Evolutionary conservation across 2,888 invertebrate genomes (phyloP).

Genomic region (Parthenolecanium corni): DNA sequence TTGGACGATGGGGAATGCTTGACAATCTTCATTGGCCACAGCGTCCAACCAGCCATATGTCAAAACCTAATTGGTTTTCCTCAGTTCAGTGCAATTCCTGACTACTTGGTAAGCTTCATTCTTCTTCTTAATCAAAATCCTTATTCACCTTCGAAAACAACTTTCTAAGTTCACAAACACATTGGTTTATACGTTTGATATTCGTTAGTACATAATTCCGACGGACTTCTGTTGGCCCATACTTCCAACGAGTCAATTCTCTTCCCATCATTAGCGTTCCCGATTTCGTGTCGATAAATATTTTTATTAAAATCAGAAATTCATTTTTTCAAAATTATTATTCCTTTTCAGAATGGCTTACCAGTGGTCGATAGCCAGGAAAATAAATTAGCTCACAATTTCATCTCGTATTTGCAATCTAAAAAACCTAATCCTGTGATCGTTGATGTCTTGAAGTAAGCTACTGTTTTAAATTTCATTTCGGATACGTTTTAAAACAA

Average conservation of each 20-base stretch:
- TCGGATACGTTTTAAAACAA: background rate
- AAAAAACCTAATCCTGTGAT: constrained; percentile 69
- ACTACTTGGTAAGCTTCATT: constrained; percentile 38
- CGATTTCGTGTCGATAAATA: no score
- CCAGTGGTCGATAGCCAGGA: constrained; percentile 65
- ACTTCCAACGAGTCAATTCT: no score
- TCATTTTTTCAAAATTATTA: no score
- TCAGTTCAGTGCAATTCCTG: constrained; percentile 59
- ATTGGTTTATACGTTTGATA: no score
- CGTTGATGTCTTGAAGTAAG: constrained; percentile 67
- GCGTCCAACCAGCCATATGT: constrained; percentile 60
- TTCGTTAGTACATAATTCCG: no score
- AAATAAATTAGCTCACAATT: constrained; percentile 62
- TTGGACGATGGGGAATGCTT: constrained; percentile 77
- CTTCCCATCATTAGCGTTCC: no score
- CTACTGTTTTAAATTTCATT: background rate
- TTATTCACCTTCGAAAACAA: background rate
- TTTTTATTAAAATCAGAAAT: no score
- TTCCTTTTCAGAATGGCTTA: constrained; percentile 50
- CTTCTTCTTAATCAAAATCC: background rate
- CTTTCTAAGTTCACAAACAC: no score
- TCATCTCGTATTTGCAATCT: constrained; percentile 71
- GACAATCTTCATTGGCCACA: constrained; percentile 72
- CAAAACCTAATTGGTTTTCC: constrained; percentile 65
- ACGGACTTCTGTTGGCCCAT: no score